Base-by-base conservation (phyloP, 2,888 invertebrate species). In the Machimus atricapillus region DNA sequence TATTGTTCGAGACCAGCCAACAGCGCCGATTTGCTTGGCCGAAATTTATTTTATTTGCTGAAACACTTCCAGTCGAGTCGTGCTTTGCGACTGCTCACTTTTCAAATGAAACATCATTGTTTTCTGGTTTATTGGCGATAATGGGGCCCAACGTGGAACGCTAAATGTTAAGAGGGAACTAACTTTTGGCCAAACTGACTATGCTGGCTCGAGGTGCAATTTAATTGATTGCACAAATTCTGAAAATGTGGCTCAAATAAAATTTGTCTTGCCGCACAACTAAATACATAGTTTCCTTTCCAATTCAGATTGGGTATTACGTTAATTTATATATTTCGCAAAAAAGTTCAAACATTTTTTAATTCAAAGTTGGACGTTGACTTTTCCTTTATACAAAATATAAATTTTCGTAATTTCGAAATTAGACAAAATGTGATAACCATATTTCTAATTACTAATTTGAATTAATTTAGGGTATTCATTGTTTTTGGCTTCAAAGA, bases 11-110 rank as follows among this genome's bases (percentile, higher is more conserved):
- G 19, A 12, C 37, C 37, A 14, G 4, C 31, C 78, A 79, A 82
- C 31, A 66, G 12, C 66, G 1, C 66, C 58, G 37, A 23, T 73
- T 37, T 74, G 40, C 74, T 27, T 74, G 74, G 46, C 74, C 85
- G 74, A 73, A 85, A 85, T 85, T 85, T 74, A 83, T 83, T n/a
- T n/a, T 66, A 27, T 52, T 52, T 79, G 27, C 40, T 40, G 78
- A 34, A 78, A 78, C 23, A 78, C 78, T 78, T 78, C 40, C 43
- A 43, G 37, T 23, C 43, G 19, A 78, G 78, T 43, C 43, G 78
- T 78, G 76, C 43, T 43, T 12, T 6, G 27, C 34, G 37, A 40
- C 19, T 78, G 37, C 43, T 78, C 78, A 14, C 40, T 43, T 40
- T 23, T 43, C 23, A 78, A 40, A 43, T 78, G 78, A 40, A 27